phyloP scores from a whole-genome alignment of 37 sponge, comb jelly and placozoan species.

The Dysidea cf. avara region DNA sequence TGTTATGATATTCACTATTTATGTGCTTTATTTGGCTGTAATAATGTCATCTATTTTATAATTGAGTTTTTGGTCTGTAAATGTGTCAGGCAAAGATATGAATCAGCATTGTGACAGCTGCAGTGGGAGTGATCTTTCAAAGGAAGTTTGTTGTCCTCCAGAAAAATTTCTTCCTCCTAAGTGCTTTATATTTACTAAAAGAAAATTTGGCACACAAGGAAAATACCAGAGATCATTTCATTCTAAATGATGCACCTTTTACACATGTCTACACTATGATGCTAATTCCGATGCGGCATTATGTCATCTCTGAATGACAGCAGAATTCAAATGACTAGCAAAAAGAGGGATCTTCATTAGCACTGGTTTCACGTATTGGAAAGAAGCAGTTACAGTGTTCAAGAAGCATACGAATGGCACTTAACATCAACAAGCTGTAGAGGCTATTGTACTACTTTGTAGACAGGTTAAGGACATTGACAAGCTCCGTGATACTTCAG shows the following conservation, averaged over 20 bases:
- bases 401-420: constrained; percentile 64
- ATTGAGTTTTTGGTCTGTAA: too few relatives aligned
- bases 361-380: constrained; percentile 72
- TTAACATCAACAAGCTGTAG: constrained; percentile 72
- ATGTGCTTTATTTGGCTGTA: too few relatives aligned
- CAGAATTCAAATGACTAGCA: constrained; percentile 48
- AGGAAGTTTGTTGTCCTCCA: too few relatives aligned
- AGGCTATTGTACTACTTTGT: constrained; percentile 48
- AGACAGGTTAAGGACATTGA: constrained; percentile 38
- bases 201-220: neutral
- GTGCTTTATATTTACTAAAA: constrained; percentile 5
- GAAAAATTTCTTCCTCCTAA: too few relatives aligned
- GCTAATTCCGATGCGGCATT: constrained; percentile 27
- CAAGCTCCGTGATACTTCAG: constrained; percentile 34
- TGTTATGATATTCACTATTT: too few relatives aligned
- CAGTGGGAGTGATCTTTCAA: too few relatives aligned
- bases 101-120: too few relatives aligned
- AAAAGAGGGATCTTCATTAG: constrained; percentile 63
- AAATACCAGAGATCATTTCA: neutral
- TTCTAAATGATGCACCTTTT: neutral
- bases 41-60: too few relatives aligned
- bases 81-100: too few relatives aligned
- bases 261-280: constrained; percentile 11
- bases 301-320: constrained; percentile 51
- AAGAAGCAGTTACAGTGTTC: constrained; percentile 70